These are phyloP conservation scores for Hypotaenidia okinawae DNA, from an alignment of 2,797 vertebrate species.

Conservation along the genomic window DNA sequence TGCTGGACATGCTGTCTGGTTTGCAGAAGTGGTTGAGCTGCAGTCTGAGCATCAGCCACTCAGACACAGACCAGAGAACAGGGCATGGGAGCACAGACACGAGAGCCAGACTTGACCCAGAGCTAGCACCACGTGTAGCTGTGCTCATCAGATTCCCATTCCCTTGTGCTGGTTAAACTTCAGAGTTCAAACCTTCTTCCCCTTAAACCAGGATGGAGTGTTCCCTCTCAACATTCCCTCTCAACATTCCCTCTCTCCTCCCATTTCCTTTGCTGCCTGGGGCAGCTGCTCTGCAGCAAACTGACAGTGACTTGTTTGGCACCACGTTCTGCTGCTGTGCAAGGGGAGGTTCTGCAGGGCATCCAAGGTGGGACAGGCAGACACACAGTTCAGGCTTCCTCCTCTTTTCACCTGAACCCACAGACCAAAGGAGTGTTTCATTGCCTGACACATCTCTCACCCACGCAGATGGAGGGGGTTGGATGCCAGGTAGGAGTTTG, in stretches of 20 bases:
- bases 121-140: not conserved
- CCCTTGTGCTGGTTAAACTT: not conserved
- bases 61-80: not conserved
- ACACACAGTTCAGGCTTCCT: not conserved
- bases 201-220: no score
- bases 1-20: not conserved
- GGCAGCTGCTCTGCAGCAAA: not conserved
- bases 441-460: not conserved
- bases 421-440: not conserved
- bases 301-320: not conserved
- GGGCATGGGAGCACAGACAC: fast-evolving
- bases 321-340: not conserved
- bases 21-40: not conserved
- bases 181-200: not conserved
- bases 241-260: not conserved
- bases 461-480: not conserved
- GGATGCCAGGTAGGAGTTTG: not conserved
- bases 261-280: not conserved
- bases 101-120: not conserved
- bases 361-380: not conserved
- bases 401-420: not conserved
- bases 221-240: no score
- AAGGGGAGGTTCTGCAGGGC: not conserved
- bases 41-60: not conserved
- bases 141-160: not conserved